Conservation (phyloP, 1,140 invertebrate species). For the Aphelinus certus region DNA sequence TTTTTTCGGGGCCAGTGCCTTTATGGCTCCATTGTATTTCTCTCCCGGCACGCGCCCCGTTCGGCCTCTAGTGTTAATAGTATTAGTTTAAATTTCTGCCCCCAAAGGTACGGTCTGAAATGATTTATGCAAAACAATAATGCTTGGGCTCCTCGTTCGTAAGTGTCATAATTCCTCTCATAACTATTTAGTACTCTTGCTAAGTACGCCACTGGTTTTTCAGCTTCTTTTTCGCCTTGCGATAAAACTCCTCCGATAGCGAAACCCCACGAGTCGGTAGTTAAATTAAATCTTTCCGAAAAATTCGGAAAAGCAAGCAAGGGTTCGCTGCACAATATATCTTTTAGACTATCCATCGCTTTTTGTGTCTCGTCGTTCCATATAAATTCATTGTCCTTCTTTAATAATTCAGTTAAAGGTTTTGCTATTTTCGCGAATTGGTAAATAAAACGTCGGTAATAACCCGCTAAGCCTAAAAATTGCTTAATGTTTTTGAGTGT, state of each 20-base stretch:
- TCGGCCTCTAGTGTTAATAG: too few relatives aligned
- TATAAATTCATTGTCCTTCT: conserved; percentile 4
- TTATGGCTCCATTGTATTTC: too few relatives aligned
- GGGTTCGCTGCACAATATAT: background rate
- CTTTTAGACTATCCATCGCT: conserved; percentile 44
- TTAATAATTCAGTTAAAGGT: conserved; percentile 11
- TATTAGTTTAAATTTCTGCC: conserved; percentile 51
- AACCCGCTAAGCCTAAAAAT: conserved; percentile 45
- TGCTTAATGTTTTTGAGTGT: conserved; percentile 41
- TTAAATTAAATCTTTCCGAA: conserved; percentile 5
- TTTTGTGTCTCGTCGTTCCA: conserved; percentile 17
- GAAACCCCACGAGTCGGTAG: background rate
- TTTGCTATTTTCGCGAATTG: conserved; percentile 17
- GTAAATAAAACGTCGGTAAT: conserved; percentile 41
- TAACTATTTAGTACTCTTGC: conserved; percentile 1
- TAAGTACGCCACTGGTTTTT: conserved; percentile 15
- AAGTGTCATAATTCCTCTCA: conserved; percentile 12
- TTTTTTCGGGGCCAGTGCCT: too few relatives aligned
- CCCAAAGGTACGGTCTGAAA: conserved; percentile 58
- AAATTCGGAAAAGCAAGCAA: conserved; percentile 6
- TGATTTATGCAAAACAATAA: conserved; percentile 47
- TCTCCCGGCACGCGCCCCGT: too few relatives aligned
- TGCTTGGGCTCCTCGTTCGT: conserved; percentile 12
- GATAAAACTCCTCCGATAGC: conserved; percentile 8
- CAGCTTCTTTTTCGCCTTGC: background rate